These are phyloP conservation scores for Nebria brevicollis DNA, from an alignment of 2,888 invertebrate species.

Conservation along the genomic window DNA sequence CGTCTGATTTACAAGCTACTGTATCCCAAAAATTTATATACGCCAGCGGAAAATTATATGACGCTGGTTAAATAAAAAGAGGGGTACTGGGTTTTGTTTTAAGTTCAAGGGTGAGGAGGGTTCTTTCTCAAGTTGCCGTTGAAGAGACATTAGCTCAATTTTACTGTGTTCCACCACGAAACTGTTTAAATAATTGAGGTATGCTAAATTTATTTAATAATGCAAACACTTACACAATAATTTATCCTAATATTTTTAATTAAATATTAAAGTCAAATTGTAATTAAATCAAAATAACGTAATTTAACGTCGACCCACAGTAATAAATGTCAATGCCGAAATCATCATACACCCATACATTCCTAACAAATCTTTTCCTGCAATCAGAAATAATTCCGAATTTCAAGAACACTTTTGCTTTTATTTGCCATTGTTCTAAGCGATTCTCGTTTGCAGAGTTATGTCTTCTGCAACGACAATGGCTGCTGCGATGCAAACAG, in stretches of 20 bases:
- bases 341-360: not conserved
- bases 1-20: slow-evolving; percentile 28
- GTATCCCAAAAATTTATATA: slow-evolving; percentile 23
- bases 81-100: slow-evolving; percentile 25
- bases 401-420: not conserved
- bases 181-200: slow-evolving; percentile 22
- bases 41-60: slow-evolving; percentile 34
- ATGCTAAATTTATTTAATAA: not conserved
- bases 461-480: slow-evolving; percentile 21
- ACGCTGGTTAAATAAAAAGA: slow-evolving; percentile 22
- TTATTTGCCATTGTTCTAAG: slow-evolving; percentile 2
- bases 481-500: not conserved
- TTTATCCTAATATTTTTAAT: no score
- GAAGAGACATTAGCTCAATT: slow-evolving; percentile 13
- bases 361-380: not conserved
- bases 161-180: not conserved
- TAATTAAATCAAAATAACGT: not conserved
- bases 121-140: slow-evolving; percentile 19
- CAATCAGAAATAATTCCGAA: not conserved
- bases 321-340: not conserved
- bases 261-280: not conserved
- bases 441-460: slow-evolving; percentile 19
- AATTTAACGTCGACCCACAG: not conserved
- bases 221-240: not conserved
- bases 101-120: slow-evolving; percentile 9